Evolutionary conservation across 2,113 vertebrate species (phyloP).

Genomic region (crab-eating macaque (Macaca fascicularis)): T2T-MFA8v1.1 NC_088378.1:109709501-109710000

Average conservation of each 20-base stretch:
- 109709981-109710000: neutral
- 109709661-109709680: neutral
- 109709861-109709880: neutral
- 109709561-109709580: neutral
- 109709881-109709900: fast-evolving
- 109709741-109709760: neutral
- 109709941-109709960: neutral
- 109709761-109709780: neutral
- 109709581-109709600: neutral
- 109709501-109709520: neutral
- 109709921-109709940: neutral
- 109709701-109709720: neutral
- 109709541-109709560: neutral
- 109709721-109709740: neutral
- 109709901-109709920: neutral
- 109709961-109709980: neutral
- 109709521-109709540: neutral
- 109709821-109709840: neutral
- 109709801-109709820: neutral
- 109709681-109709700: neutral
- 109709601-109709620: neutral
- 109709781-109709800: neutral
- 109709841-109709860: neutral
- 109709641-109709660: neutral
- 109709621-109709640: neutral